Evolutionary conservation across 2,888 invertebrate species (phyloP).

Genomic region (Fissipunctia ypsillon): DNA sequence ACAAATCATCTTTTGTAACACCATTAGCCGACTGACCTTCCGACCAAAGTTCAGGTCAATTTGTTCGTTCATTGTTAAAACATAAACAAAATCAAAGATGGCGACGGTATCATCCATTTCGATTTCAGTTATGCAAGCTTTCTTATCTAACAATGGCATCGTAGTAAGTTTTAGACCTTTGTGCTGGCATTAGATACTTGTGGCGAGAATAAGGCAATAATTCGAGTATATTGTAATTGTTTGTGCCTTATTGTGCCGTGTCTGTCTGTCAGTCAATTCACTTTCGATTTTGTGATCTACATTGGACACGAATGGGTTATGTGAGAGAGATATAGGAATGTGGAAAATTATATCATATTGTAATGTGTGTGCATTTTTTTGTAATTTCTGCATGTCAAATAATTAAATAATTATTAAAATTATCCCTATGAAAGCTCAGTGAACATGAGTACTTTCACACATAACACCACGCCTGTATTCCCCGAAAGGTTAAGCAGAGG

Average conservation of each 20-base stretch:
- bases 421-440: background rate
- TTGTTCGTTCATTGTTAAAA: slow-evolving; percentile 63
- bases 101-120: slow-evolving; percentile 50
- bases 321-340: slow-evolving; percentile 62
- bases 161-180: slow-evolving; percentile 87
- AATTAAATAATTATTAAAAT: background rate
- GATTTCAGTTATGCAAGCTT: slow-evolving; percentile 75
- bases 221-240: slow-evolving; percentile 82
- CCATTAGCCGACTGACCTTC: slow-evolving; percentile 55
- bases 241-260: slow-evolving; percentile 83
- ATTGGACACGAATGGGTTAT: slow-evolving; percentile 74
- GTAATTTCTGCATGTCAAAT: background rate
- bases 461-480: too few species aligned
- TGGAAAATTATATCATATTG: too few species aligned
- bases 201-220: slow-evolving; percentile 85
- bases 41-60: slow-evolving; percentile 60
- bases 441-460: background rate
- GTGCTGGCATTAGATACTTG: slow-evolving; percentile 80
- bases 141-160: slow-evolving; percentile 87
- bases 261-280: slow-evolving; percentile 87
- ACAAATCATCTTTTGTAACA: slow-evolving; percentile 54
- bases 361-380: background rate
- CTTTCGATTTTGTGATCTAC: slow-evolving; percentile 85
- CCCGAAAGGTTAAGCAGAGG: too few species aligned
- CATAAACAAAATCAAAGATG: slow-evolving; percentile 48